A percentile compares a stretch with the other conserved stretches of the same genome.
phyloP scores from a whole-genome alignment of 2,797 vertebrate genomes.

The Triplophysa yarkandensis region DNA sequence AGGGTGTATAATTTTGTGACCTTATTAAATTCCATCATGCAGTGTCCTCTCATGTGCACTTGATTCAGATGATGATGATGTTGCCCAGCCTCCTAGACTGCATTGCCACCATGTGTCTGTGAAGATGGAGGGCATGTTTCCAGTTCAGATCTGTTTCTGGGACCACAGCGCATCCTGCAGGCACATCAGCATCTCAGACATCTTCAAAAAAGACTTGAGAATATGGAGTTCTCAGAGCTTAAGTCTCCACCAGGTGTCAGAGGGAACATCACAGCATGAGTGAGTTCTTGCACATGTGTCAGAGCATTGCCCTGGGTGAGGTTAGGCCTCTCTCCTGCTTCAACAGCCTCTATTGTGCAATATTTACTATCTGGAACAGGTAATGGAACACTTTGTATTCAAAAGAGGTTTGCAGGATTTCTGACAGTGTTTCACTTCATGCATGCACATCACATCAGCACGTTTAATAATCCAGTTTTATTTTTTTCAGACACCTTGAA shows the following conservation, averaged over 20 bases:
- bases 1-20: too few relatives aligned
- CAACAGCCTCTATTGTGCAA: not conserved
- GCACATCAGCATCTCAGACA: not conserved
- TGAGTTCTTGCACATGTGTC: constrained; percentile 24
- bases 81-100: not conserved
- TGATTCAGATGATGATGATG: too few relatives aligned
- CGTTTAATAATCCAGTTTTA: not conserved
- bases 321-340: not conserved
- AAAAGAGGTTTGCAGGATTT: not conserved
- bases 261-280: not conserved
- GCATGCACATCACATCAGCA: not conserved
- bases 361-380: not conserved
- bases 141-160: not conserved
- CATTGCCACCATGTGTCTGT: constrained; percentile 18
- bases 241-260: constrained; percentile 43
- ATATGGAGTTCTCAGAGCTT: not conserved
- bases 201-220: not conserved
- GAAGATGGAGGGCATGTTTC: not conserved
- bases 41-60: too few relatives aligned
- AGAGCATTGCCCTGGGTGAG: not conserved
- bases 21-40: too few relatives aligned
- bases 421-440: not conserved
- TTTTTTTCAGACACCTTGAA: not conserved
- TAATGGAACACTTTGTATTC: constrained; percentile 1
- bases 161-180: constrained; percentile 35